A percentile compares a stretch with the other conserved stretches of the same genome.
Evolutionary conservation across 2,888 invertebrate genomes (phyloP).

Genomic region (Tenodera sinensis): DNA sequence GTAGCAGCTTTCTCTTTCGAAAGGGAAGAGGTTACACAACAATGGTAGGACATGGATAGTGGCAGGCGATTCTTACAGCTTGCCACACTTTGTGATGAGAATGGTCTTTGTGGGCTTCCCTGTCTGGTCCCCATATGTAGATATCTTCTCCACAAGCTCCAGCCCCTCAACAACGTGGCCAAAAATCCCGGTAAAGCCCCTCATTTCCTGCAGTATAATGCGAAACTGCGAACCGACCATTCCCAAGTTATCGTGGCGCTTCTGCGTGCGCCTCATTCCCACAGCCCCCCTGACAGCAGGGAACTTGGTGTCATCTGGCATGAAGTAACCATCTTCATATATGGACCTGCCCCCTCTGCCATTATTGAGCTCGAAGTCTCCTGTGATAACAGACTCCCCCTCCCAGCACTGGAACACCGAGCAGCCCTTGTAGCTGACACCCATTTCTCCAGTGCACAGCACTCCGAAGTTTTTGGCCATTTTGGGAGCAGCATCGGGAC

Average conservation of each 20-base stretch:
- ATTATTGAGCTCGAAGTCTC: constrained; percentile 77
- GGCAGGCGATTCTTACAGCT: constrained; percentile 50
- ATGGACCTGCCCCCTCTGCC: constrained; percentile 75
- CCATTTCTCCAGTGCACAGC: constrained; percentile 67
- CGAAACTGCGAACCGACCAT: constrained; percentile 84
- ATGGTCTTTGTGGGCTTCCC: constrained; percentile 74
- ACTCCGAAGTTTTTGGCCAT: constrained; percentile 77
- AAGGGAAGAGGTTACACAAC: not conserved
- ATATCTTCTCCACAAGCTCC: constrained; percentile 73
- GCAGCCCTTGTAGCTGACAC: constrained; percentile 75
- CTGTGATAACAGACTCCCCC: constrained; percentile 71
- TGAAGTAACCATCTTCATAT: constrained; percentile 72
- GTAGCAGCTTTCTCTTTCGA: not conserved
- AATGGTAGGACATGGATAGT: not conserved
- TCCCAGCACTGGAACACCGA: constrained; percentile 80
- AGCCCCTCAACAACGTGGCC: constrained; percentile 76
- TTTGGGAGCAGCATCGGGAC: constrained; percentile 73
- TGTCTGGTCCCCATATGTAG: constrained; percentile 70
- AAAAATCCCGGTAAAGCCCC: constrained; percentile 78
- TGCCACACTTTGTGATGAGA: constrained; percentile 70
- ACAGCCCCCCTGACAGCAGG: constrained; percentile 72
- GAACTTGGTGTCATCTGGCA: constrained; percentile 77
- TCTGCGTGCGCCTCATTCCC: constrained; percentile 77
- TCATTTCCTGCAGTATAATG: constrained; percentile 75
- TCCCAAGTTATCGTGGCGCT: constrained; percentile 72